Evolutionary conservation across 2,888 invertebrate species (phyloP), one percentile per base, ranked within the genome.

Genomic region (Helicoverpa assulta): DNA sequence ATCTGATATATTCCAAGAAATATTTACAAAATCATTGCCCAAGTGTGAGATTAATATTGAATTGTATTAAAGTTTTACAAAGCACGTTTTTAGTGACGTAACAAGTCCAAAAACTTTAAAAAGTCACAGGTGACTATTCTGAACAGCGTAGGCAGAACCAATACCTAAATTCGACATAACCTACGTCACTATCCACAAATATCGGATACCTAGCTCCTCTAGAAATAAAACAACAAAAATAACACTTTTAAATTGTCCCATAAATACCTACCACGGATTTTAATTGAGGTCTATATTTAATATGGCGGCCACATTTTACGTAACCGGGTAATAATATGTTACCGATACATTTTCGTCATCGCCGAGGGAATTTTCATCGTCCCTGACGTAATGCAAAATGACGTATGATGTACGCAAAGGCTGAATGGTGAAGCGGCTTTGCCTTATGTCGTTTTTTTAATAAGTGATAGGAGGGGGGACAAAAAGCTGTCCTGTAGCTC

Each of bases 281-380:
- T 72, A 73, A 64, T 26, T 58, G 18, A 54, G 16, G 26, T 19
- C 56, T 73, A 76, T 77, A 64, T 76, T 64, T 58, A 61, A 70
- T 72, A 61, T 52, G n/a, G 37, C 50, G 10, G 19, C 14, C 10
- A 5, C 26, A 14, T 16, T 43, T 40, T 26, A 58, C 69, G 33
- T 60, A 26, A 18, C 40, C 1, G 52, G 19, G 19, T 50, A 68
- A 43, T 52, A 64, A 60, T 40, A 61, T 26, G 14, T 16, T 29
- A 50, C 33, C 14, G 14, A 53, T 50, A 53, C 43, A 66, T 55
- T 60, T 43, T 40, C 29, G 52, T 52, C 18, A 59, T 16, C 21
- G 18, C 7, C 12, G 16, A 57, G 57, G 60, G 33, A 65, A 40
- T 55, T 29, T 55, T 47, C 21, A 14, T 2, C 43, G 50, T 18